Evolutionary conservation across 2,888 invertebrate genomes (phyloP).

Genomic region (Leptinotarsa rubiginosa): DNA sequence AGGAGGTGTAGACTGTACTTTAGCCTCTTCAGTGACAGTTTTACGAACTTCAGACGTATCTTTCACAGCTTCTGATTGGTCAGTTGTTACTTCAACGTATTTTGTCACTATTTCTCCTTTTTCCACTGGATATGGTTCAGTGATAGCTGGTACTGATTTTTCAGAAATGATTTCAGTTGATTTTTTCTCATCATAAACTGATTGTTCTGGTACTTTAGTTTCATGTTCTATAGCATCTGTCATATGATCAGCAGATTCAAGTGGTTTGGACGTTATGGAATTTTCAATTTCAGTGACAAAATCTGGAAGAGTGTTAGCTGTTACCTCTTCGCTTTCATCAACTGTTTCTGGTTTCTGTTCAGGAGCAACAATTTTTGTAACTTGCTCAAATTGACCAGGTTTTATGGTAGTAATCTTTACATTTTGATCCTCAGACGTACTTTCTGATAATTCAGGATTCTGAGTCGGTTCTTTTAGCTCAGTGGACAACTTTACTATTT

Average conservation of each 20-base stretch:
- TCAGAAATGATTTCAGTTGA: neutral
- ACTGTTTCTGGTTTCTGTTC: neutral
- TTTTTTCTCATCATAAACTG: too few relatives aligned
- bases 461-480: neutral
- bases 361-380: neutral
- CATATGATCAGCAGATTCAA: constrained; percentile 32
- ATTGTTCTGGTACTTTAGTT: constrained; percentile 20
- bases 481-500: neutral
- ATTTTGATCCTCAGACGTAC: constrained; percentile 1
- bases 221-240: constrained; percentile 26
- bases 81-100: neutral
- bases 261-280: constrained; percentile 22
- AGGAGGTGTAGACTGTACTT: neutral
- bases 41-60: neutral
- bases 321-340: neutral
- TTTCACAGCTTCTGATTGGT: neutral
- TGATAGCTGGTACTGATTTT: neutral
- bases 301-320: constrained; percentile 15
- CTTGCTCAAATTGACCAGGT: constrained; percentile 1
- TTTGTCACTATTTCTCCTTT: neutral
- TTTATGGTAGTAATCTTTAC: constrained; percentile 10
- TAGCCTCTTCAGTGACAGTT: neutral
- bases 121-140: neutral
- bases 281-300: constrained; percentile 28
- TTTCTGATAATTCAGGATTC: constrained; percentile 7